A percentile compares a stretch with the other conserved stretches of the same genome.
phyloP scores from a whole-genome alignment of 2,797 vertebrate species.

The Coregonus suidteri region DNA sequence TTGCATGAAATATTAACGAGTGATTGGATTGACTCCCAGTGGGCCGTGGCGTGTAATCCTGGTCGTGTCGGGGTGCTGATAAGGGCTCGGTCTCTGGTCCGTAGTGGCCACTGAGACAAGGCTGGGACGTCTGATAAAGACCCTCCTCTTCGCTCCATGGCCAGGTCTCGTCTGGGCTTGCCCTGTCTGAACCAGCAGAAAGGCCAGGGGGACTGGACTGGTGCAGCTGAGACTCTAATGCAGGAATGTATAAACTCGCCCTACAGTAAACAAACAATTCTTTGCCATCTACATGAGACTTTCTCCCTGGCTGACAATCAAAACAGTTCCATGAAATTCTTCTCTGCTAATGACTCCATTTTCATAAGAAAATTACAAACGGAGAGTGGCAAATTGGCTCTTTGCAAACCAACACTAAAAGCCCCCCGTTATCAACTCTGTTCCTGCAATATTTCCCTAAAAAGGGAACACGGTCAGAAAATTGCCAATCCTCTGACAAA shows the following conservation, averaged over 20 bases:
- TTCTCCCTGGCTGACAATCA: not conserved
- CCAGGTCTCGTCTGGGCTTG: not conserved
- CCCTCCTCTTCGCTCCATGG: not conserved
- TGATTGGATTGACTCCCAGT: slow-evolving; percentile 71
- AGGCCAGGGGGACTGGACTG: no score
- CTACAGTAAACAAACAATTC: not conserved
- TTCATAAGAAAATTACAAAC: not conserved
- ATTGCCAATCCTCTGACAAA: not conserved
- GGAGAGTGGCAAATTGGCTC: not conserved
- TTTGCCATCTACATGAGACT: not conserved
- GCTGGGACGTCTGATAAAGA: not conserved
- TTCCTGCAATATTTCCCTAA: not conserved
- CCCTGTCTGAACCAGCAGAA: not conserved
- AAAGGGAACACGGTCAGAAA: not conserved
- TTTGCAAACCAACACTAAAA: not conserved
- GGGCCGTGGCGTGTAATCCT: slow-evolving; percentile 70
- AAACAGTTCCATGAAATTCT: not conserved
- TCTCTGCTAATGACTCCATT: not conserved
- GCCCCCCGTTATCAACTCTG: not conserved
- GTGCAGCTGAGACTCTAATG: not conserved
- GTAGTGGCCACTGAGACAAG: slow-evolving; percentile 6
- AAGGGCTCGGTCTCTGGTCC: slow-evolving; percentile 27
- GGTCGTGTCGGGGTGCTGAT: slow-evolving; percentile 58
- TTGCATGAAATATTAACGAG: slow-evolving; percentile 73
- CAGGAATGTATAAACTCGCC: not conserved